A percentile compares a stretch with the other conserved stretches of the same genome.
phyloP scores from a whole-genome alignment of 2,113 vertebrate genomes.

The Egretta garzetta region DNA sequence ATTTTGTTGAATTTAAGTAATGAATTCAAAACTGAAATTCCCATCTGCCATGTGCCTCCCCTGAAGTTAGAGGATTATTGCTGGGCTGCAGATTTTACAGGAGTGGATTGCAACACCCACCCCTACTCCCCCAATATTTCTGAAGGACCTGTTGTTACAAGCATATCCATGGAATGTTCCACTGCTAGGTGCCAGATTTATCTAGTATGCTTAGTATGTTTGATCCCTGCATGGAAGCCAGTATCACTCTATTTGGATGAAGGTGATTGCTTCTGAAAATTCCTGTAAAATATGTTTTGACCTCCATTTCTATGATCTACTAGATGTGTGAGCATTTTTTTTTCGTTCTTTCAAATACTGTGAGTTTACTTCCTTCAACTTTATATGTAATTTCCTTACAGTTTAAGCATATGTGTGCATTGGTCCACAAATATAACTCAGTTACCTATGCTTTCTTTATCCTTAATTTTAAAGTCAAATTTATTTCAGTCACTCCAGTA shows the following conservation, averaged over 20 bases:
- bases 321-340: neutral
- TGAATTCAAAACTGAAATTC: neutral
- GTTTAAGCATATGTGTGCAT: neutral
- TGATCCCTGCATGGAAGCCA: neutral
- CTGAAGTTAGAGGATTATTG: neutral
- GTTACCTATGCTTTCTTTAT: neutral
- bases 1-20: neutral
- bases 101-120: neutral
- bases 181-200: neutral
- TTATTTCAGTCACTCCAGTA: neutral
- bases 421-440: neutral
- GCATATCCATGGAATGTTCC: neutral
- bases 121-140: rapidly evolving
- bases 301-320: neutral
- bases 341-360: neutral
- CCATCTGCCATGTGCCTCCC: rapidly evolving
- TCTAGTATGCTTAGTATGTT: neutral
- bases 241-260: neutral
- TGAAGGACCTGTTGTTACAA: neutral
- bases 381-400: neutral
- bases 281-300: neutral
- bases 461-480: neutral
- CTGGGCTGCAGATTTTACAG: neutral
- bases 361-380: neutral
- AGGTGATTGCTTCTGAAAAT: neutral